phyloP scores from a whole-genome alignment of 1,140 invertebrate genomes.

The Zaprionus capensis region DNA sequence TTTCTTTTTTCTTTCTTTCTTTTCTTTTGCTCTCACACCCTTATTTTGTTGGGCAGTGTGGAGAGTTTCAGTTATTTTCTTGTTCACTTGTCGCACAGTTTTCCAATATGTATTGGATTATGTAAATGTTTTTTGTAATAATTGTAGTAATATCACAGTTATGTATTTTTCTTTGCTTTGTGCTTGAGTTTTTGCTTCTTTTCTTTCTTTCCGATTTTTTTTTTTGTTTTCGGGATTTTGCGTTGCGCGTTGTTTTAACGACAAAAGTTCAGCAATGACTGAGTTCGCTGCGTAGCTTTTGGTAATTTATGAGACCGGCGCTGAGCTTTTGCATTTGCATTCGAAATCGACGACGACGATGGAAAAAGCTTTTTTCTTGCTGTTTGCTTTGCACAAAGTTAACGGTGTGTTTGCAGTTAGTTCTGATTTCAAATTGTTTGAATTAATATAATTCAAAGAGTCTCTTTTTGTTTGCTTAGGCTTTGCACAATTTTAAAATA shows the following conservation, averaged over 20 bases:
- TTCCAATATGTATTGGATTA: slow-evolving; percentile 10
- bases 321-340: slow-evolving; percentile 66
- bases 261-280: slow-evolving; percentile 82
- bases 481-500: slow-evolving; percentile 45
- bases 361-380: slow-evolving; percentile 38
- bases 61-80: slow-evolving; percentile 15
- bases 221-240: slow-evolving; percentile 18
- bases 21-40: slow-evolving; percentile 24
- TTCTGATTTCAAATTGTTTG: slow-evolving; percentile 14
- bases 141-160: slow-evolving; percentile 40
- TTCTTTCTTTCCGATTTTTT: slow-evolving; percentile 10
- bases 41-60: slow-evolving; percentile 12
- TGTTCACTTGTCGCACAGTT: slow-evolving; percentile 31
- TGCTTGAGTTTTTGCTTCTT: slow-evolving; percentile 22
- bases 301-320: slow-evolving; percentile 76
- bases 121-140: slow-evolving; percentile 19
- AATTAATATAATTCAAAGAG: slow-evolving; percentile 72
- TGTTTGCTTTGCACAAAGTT: slow-evolving; percentile 28
- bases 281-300: slow-evolving; percentile 65
- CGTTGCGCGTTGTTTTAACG: slow-evolving; percentile 56
- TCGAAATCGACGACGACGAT: slow-evolving; percentile 29
- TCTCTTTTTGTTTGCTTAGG: slow-evolving; percentile 40
- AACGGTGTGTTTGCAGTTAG: slow-evolving; percentile 31
- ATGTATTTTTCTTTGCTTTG: slow-evolving; percentile 8
- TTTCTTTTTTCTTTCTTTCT: slow-evolving; percentile 8